Evolutionary conservation across 2,797 vertebrate species (phyloP).

Genomic region (Avahi laniger): DNA sequence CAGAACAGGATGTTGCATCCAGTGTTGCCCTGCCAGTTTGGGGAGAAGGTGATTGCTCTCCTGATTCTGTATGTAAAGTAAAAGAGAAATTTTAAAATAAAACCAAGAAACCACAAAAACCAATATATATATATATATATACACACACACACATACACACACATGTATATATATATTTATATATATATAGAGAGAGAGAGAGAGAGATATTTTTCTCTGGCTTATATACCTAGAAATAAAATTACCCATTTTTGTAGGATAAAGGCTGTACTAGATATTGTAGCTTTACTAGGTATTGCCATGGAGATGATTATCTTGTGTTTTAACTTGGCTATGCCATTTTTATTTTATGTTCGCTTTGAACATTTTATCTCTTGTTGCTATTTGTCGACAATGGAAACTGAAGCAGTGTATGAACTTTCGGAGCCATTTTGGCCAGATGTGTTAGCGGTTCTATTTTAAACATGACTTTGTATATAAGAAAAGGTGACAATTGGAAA

Average conservation of each 20-base stretch:
- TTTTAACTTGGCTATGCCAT: background rate
- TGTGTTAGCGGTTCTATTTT: background rate
- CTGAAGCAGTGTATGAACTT: background rate
- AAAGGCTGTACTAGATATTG: background rate
- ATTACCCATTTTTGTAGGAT: background rate
- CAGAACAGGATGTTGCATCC: background rate
- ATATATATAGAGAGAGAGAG: too few species aligned
- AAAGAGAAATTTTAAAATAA: slow-evolving; percentile 33
- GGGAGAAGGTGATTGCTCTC: background rate
- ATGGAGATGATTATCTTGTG: background rate
- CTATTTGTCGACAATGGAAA: background rate
- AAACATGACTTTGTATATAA: background rate
- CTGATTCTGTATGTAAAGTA: background rate
- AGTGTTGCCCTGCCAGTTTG: background rate
- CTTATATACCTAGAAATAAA: background rate
- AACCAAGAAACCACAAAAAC: background rate
- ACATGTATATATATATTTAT: too few species aligned
- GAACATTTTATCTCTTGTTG: background rate
- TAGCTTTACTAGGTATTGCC: background rate
- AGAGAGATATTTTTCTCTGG: background rate
- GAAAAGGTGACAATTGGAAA: background rate
- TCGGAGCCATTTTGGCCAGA: background rate
- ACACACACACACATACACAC: too few species aligned
- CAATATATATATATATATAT: too few species aligned
- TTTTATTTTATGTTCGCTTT: slow-evolving; percentile 17